Evolutionary conservation across 2,888 invertebrate genomes (phyloP), one percentile per base, ranked within the genome.

Genomic region (Lydus trimaculatus): DNA sequence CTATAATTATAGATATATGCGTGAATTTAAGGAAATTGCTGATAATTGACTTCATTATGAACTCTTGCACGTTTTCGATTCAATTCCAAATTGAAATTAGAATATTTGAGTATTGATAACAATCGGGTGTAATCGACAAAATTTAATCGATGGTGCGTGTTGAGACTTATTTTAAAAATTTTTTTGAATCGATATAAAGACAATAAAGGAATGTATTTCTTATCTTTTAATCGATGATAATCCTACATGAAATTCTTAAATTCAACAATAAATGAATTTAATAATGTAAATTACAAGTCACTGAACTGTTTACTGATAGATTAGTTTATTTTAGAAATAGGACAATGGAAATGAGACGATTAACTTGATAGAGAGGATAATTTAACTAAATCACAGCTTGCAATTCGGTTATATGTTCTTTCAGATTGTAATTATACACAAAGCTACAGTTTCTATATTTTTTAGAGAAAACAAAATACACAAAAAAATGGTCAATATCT

Each of bases 1-100:
- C 59, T 33, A 33, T 11, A 43, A 62, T 68, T 68, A 58, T 13
- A 58, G 65, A 67, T 67, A 59, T 52, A 67, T 67, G 62, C 61
- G 61, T 17, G 62, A 33, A 20, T 11, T 58, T 58, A 33, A 62
- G 58, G 58, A 61, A 67, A 48, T 48, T 8, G 20, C 7, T 9
- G 8, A 48, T 48, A 20, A 3, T 36, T 15, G 15, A 7, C 15
- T 36, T 36, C 36, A 1, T 15, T 15, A 36, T 36, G 15, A 36
- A 36, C 15, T 36, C 15, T 36, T 36, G 15, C 7, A 36, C 36
- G 5, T 11, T 11, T 23, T 48, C 48, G 2, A 48, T 48, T 48
- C 20, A 9, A 48, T 48, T 48, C 20, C n/a, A 17, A 43, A 17
- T 6, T 17, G 17, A 33, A 33, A 33, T 43, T 4, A 7, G 2